Evolutionary conservation across 2,113 vertebrate species (phyloP).

Genomic region (Chelonoidis abingdonii): DNA sequence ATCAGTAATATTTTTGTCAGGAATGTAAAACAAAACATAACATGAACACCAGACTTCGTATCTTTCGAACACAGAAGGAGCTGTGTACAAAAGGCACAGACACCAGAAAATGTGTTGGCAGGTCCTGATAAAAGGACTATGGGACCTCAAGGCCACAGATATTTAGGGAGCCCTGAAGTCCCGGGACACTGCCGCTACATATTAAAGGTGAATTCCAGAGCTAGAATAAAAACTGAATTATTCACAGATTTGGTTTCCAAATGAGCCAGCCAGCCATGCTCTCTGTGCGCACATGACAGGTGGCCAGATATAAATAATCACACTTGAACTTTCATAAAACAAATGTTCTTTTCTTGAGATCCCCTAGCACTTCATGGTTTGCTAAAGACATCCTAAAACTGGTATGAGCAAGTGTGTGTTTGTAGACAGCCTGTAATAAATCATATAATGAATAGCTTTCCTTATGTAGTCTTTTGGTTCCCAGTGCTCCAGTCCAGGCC

Average conservation of each 20-base stretch:
- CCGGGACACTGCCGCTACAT: not conserved
- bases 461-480: not conserved
- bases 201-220: not conserved
- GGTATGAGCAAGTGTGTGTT: not conserved
- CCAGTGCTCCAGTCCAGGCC: not conserved
- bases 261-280: not conserved
- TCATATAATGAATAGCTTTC: not conserved
- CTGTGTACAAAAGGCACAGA: not conserved
- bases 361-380: not conserved
- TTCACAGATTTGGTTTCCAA: not conserved
- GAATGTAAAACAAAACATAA: not conserved
- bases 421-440: not conserved
- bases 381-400: constrained; percentile 8
- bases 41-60: not conserved
- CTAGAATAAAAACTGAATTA: not conserved
- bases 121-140: not conserved
- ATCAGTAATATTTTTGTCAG: not conserved
- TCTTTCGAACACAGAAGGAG: not conserved
- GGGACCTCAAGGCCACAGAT: not conserved
- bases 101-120: not conserved
- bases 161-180: not conserved
- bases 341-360: constrained; percentile 10
- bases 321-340: not conserved
- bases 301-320: not conserved
- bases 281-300: not conserved